Percentiles rank a stretch among this genome's conserved stretches.
Conservation (phyloP, 2,797 vertebrate species). For the Acipenser transmontanus region DNA sequence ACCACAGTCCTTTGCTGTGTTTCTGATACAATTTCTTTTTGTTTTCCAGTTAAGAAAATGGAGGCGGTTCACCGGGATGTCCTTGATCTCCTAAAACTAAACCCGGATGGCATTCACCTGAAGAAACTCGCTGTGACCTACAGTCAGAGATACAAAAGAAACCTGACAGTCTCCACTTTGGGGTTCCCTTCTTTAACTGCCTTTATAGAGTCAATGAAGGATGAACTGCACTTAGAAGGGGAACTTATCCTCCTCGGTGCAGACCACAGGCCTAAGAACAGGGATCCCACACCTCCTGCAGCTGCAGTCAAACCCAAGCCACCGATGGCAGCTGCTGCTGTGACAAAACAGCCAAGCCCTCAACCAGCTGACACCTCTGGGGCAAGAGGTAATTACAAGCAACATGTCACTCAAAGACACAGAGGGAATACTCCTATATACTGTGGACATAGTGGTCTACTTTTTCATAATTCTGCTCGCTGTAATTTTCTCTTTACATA, state of each 20-base stretch:
- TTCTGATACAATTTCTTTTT: background rate
- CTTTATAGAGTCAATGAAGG: conserved; percentile 38
- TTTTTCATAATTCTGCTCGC: no score
- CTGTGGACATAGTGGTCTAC: no score
- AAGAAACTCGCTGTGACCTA: conserved; percentile 33
- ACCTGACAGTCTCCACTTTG: conserved; percentile 32
- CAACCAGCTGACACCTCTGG: no score
- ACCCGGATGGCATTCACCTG: conserved; percentile 42
- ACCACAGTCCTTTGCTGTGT: no score
- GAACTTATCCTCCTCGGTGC: conserved; percentile 39
- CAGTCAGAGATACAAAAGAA: conserved; percentile 32
- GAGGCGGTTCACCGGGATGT: conserved; percentile 26
- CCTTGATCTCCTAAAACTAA: conserved; percentile 35
- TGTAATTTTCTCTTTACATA: no score
- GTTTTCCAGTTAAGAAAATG: conserved; percentile 2
- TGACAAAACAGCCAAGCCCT: no score
- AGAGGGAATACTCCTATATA: no score
- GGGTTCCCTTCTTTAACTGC: conserved; percentile 38
- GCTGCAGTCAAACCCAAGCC: background rate
- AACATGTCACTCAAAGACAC: no score
- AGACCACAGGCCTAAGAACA: conserved; percentile 14
- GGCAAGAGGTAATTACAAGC: no score
- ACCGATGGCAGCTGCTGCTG: background rate
- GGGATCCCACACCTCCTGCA: background rate
- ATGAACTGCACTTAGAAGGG: conserved; percentile 34